Conservation (phyloP, 2,888 invertebrate species). For the Camponotus fellah region DNA sequence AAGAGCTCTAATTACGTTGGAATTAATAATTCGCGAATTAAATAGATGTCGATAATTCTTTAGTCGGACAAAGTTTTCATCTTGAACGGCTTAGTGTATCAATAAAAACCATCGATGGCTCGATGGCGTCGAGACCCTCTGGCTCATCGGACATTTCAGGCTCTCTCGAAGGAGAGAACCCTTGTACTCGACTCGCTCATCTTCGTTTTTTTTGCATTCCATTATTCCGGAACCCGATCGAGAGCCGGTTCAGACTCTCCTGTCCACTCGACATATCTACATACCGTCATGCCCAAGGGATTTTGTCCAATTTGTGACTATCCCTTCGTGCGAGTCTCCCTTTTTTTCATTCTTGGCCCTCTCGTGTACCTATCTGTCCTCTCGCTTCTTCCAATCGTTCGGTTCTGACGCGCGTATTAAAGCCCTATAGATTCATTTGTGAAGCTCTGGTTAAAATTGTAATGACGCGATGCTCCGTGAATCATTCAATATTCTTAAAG, state of each 20-base stretch:
- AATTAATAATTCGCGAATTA: slow-evolving; percentile 24
- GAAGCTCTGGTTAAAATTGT: neutral
- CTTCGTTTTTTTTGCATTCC: slow-evolving; percentile 48
- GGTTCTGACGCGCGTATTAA: slow-evolving; percentile 64
- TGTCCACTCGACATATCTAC: slow-evolving; percentile 61
- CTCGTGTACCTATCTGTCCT: neutral
- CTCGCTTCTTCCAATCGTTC: slow-evolving; percentile 13
- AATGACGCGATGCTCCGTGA: neutral
- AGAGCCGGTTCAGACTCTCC: slow-evolving; percentile 27
- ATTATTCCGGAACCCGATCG: slow-evolving; percentile 50
- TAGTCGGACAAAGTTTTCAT: slow-evolving; percentile 2
- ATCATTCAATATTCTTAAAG: slow-evolving; percentile 46
- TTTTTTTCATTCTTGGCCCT: slow-evolving; percentile 13
- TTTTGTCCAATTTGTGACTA: slow-evolving; percentile 77
- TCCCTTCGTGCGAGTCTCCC: slow-evolving; percentile 32
- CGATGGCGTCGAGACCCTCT: slow-evolving; percentile 28
- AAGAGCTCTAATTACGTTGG: slow-evolving; percentile 1
- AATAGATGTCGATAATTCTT: slow-evolving; percentile 12
- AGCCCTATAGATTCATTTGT: slow-evolving; percentile 49
- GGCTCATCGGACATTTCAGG: slow-evolving; percentile 39
- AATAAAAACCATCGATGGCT: slow-evolving; percentile 15
- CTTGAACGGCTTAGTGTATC: slow-evolving; percentile 1
- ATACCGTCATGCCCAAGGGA: slow-evolving; percentile 72
- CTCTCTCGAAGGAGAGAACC: slow-evolving; percentile 58
- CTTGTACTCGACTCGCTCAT: slow-evolving; percentile 52